These are phyloP conservation scores for Drosophila birchii DNA, from an alignment of 2,888 invertebrate species.

Conservation along the genomic window DNA sequence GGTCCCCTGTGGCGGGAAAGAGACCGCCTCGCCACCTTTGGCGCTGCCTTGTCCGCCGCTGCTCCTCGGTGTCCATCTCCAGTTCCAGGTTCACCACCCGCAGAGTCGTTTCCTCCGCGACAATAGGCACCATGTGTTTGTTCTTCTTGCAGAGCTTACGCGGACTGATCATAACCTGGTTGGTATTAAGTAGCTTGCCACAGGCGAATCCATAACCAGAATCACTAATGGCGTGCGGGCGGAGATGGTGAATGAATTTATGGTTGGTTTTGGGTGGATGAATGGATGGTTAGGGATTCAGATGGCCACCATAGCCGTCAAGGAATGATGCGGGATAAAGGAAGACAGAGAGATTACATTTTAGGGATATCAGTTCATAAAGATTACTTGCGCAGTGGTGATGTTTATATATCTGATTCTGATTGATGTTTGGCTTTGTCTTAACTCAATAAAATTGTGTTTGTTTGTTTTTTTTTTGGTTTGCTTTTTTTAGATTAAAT, in stretches of 20 bases:
- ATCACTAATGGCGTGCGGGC: conserved; percentile 51
- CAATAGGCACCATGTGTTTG: not conserved
- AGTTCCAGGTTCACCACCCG: conserved; percentile 65
- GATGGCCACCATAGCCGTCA: conserved; percentile 11
- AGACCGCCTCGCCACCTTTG: conserved; percentile 31
- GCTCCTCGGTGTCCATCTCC: conserved; percentile 61
- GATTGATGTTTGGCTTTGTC: conserved; percentile 22
- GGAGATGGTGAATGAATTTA: conserved; percentile 31
- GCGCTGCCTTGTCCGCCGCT: conserved; percentile 47
- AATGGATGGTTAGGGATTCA: conserved; percentile 5
- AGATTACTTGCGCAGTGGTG: conserved; percentile 38
- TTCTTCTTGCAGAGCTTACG: not conserved
- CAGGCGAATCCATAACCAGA: conserved; percentile 44
- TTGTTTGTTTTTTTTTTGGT: conserved; percentile 52
- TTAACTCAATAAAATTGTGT: conserved; percentile 61
- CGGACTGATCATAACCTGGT: conserved; percentile 3
- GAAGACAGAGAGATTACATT: conserved; percentile 59
- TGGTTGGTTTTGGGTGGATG: conserved; percentile 20
- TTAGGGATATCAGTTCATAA: conserved; percentile 47
- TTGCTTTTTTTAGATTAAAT: conserved; percentile 40
- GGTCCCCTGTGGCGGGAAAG: not conserved
- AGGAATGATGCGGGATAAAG: conserved; percentile 51
- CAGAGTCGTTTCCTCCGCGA: conserved; percentile 15
- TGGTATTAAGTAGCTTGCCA: conserved; percentile 29
- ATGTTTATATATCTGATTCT: conserved; percentile 27